Evolutionary conservation across 2,797 vertebrate species (phyloP), one percentile per base, ranked within the genome.

Genomic region (Cirrhinus molitorella): DNA sequence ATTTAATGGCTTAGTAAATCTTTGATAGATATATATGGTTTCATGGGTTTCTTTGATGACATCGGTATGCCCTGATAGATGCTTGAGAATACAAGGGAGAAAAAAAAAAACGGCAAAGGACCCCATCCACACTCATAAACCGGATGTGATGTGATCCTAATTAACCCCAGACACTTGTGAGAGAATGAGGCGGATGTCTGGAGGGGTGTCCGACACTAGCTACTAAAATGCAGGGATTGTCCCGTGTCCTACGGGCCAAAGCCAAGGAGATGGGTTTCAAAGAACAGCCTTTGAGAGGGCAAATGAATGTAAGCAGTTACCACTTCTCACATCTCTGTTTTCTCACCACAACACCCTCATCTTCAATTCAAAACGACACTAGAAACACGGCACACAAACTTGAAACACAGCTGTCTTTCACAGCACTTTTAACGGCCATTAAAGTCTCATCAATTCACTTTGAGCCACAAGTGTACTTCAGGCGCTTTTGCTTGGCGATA

Each of bases 401-500:
- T 91, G 89, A 89, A 92, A 94, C 95, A 90, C 94, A 91, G 94
- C 94, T 93, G 94, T 95, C 96, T 96, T 93, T 96, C 95, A 95
- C 93, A 94, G 94, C 85, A 93, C 91, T 93, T 86, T 86, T 93
- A 96, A 96, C 89, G 89, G 89, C 94, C 95, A 96, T 96, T 96
- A 96, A 96, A 96, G 94, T 94, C 95, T 94, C 95, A 96, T 96
- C 95, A 95, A 95, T 96, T 96, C 95, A 96, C 93, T 78, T 75
- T 93, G 90, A 93, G 92, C 93, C 95, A 96, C 92, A 96, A 97
- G 95, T 93, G 94, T 93, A 92, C 94, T 96, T 96, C 94, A 96
- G 91, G 86, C 90, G 89, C 92, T 91, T 89, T 91, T 91, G 88
- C 90, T 70, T 23, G 66, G 90, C 85, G n/a, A 80, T 37, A 80